phyloP scores from a whole-genome alignment of 2,797 vertebrate genomes.

The Poeciliopsis infans region DNA sequence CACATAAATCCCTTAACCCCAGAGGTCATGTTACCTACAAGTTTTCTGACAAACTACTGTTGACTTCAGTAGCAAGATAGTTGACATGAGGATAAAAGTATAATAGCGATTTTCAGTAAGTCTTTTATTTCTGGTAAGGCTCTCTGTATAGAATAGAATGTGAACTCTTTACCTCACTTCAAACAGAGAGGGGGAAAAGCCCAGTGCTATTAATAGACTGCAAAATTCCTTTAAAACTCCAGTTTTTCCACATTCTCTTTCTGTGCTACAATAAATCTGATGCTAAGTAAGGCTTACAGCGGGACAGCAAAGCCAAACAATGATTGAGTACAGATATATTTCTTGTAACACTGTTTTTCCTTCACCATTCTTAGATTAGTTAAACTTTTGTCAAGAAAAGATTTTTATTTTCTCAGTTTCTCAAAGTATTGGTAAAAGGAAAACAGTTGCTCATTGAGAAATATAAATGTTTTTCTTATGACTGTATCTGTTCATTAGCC shows the following conservation, averaged over 20 bases:
- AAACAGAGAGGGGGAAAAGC: neutral
- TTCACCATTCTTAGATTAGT: neutral
- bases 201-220: conserved; percentile 4
- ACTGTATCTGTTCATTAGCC: conserved; percentile 3
- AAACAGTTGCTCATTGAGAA: neutral
- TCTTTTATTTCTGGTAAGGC: neutral
- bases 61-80: conserved; percentile 9
- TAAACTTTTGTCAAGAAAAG: neutral
- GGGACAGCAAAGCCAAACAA: neutral
- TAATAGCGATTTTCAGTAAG: neutral
- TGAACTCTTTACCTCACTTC: neutral
- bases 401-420: neutral
- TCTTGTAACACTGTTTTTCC: neutral
- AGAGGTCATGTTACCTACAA: conserved; percentile 31
- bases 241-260: neutral
- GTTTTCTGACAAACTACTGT: conserved; percentile 27
- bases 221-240: neutral
- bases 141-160: neutral
- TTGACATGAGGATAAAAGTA: neutral
- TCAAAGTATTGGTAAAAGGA: neutral
- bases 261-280: neutral
- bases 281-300: neutral
- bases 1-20: conserved; percentile 38
- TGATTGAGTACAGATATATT: neutral
- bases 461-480: conserved; percentile 6